Percentiles rank a stretch among this genome's conserved stretches.
These are phyloP conservation scores for Gastracanthus pulcherrimus DNA, from an alignment of 2,888 invertebrate genomes.

Conservation along the genomic window DNA sequence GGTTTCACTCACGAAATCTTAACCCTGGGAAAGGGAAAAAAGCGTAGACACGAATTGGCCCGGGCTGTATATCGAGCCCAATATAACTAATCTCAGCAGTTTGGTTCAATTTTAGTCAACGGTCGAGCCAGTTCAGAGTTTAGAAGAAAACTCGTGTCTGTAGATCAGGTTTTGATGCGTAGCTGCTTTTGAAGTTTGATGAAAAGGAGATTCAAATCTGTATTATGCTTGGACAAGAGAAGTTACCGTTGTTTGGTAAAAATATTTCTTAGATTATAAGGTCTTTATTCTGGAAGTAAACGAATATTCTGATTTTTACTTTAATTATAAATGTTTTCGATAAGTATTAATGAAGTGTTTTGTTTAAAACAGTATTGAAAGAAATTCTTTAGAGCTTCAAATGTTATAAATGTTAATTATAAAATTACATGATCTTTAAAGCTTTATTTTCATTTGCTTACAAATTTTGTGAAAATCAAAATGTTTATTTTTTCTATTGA, in stretches of 20 bases:
- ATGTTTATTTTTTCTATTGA: background rate
- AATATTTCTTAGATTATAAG: no score
- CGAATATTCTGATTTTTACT: background rate
- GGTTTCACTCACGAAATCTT: conserved; percentile 3
- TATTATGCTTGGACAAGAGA: background rate
- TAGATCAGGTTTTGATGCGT: conserved; percentile 31
- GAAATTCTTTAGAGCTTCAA: background rate
- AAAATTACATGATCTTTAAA: background rate
- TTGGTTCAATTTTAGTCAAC: conserved; percentile 24
- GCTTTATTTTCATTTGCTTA: background rate
- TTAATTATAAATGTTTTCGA: background rate
- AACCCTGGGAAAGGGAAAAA: conserved; percentile 8
- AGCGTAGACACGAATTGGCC: conserved; percentile 10
- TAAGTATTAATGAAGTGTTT: background rate
- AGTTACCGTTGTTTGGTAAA: no score
- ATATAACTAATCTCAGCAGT: conserved; percentile 7
- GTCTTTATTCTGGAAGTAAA: background rate
- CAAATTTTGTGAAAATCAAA: background rate
- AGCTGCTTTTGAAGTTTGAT: conserved; percentile 16
- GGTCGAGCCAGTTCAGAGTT: conserved; percentile 19
- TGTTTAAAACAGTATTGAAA: background rate
- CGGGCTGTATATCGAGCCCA: conserved; percentile 10
- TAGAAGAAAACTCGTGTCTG: background rate
- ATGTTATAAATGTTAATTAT: background rate
- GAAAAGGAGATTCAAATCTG: background rate